Conservation (phyloP, 37 sponge, comb jelly and placozoan species). For the Beroe ovata region DNA sequence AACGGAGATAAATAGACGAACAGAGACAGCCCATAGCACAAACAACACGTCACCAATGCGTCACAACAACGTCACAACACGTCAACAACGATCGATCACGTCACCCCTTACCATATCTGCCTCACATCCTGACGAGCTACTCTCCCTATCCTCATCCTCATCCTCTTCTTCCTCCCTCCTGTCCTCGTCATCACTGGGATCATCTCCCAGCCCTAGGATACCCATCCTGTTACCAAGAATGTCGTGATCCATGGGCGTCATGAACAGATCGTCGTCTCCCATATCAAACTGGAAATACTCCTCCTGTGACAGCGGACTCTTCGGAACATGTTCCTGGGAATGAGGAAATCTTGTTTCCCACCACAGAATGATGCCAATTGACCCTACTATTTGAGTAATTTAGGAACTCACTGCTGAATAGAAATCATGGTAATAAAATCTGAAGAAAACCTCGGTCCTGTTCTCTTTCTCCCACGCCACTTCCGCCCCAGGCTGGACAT, state of each 20-base stretch:
- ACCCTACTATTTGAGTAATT: neutral
- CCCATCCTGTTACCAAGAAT: neutral
- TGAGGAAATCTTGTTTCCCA: too few relatives aligned
- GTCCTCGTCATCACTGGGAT: neutral
- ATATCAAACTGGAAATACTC: conserved; percentile 56
- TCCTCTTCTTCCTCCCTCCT: neutral
- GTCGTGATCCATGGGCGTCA: neutral
- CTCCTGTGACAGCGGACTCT: neutral
- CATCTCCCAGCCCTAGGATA: neutral
- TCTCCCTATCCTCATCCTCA: neutral
- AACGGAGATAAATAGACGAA: too few relatives aligned
- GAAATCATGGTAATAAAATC: too few relatives aligned
- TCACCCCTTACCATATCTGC: conserved; percentile 36
- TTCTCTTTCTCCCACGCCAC: too few relatives aligned
- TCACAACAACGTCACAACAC: too few relatives aligned
- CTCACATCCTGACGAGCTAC: conserved; percentile 42
- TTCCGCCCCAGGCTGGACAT: too few relatives aligned
- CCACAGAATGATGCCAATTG: neutral
- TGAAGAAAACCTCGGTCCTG: too few relatives aligned
- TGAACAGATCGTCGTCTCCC: conserved; percentile 49
- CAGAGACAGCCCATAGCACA: too few relatives aligned
- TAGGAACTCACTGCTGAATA: neutral
- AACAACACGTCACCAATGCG: too few relatives aligned
- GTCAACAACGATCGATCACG: too few relatives aligned
- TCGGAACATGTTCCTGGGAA: neutral